Evolutionary conservation across 2,888 invertebrate species (phyloP).

Genomic region (Dromius quadrimaculatus): DNA sequence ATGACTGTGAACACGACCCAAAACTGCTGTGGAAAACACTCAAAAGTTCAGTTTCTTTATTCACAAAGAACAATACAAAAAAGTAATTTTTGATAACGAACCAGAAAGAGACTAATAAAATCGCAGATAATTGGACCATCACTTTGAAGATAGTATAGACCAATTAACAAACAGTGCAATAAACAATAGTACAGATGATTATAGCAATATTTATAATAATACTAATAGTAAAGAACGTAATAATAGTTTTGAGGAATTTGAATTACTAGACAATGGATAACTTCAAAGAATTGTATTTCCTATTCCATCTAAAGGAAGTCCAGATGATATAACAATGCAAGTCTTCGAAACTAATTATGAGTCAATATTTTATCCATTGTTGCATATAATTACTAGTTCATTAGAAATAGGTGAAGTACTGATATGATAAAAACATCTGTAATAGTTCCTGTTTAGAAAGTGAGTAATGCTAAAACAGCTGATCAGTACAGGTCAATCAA

Average conservation of each 20-base stretch:
- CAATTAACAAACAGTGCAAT: neutral
- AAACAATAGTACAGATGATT: neutral
- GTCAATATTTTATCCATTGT: neutral
- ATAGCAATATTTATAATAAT: neutral
- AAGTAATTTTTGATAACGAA: neutral
- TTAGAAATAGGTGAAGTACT: neutral
- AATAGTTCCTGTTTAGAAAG: neutral
- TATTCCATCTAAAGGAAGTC: neutral
- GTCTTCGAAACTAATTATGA: neutral
- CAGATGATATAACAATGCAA: conserved; percentile 3
- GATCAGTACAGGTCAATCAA: conserved; percentile 11
- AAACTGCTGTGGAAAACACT: neutral
- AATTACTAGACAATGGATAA: neutral
- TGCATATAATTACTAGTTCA: neutral
- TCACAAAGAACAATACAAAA: neutral
- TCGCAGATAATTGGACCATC: neutral
- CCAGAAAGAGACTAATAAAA: neutral
- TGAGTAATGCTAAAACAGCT: neutral
- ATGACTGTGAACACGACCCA: neutral
- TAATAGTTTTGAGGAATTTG: neutral
- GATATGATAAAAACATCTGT: neutral
- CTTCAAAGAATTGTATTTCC: neutral
- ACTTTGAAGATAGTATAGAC: neutral
- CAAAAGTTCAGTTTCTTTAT: neutral
- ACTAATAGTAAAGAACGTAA: too few species aligned